Conservation (phyloP, 2,888 invertebrate genomes). For the Graphium colonna region DNA sequence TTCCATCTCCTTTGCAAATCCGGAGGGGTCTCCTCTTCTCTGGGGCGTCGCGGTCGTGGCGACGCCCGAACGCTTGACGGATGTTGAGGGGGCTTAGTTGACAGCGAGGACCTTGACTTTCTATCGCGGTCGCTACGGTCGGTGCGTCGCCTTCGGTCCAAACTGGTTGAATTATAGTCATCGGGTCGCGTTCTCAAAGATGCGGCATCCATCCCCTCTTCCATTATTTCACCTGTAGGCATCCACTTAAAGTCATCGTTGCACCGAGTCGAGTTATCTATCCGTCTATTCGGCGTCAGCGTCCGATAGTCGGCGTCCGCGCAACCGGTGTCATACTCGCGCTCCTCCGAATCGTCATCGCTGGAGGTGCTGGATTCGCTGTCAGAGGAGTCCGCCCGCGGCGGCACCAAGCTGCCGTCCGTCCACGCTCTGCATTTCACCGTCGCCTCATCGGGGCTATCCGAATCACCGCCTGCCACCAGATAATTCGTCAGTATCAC, state of each 20-base stretch:
- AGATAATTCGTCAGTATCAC: slow-evolving; percentile 50
- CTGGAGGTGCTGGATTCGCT: slow-evolving; percentile 59
- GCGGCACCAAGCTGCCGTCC: slow-evolving; percentile 62
- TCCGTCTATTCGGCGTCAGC: slow-evolving; percentile 59
- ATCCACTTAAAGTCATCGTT: slow-evolving; percentile 86
- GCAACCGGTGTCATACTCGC: slow-evolving; percentile 75
- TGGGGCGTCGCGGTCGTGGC: slow-evolving; percentile 59
- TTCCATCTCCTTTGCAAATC: slow-evolving; percentile 73
- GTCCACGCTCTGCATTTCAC: slow-evolving; percentile 78
- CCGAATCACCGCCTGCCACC: slow-evolving; percentile 80
- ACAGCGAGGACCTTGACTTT: slow-evolving; percentile 81
- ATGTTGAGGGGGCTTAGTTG: slow-evolving; percentile 73
- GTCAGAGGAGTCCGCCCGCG: slow-evolving; percentile 62
- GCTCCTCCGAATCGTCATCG: slow-evolving; percentile 62
- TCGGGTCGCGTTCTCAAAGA: slow-evolving; percentile 53
- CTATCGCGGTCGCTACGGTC: slow-evolving; percentile 82
- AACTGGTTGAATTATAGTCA: slow-evolving; percentile 64
- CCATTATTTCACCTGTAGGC: slow-evolving; percentile 60
- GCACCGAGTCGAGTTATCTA: slow-evolving; percentile 82
- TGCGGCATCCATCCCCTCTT: slow-evolving; percentile 47
- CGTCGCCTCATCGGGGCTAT: slow-evolving; percentile 82
- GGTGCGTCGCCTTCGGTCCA: slow-evolving; percentile 76
- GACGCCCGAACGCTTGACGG: slow-evolving; percentile 64
- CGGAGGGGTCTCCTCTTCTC: slow-evolving; percentile 62
- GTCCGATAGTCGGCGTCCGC: slow-evolving; percentile 82